Base-by-base conservation (phyloP, 2,888 invertebrate species). In the Drosophila stalkeri region DNA sequence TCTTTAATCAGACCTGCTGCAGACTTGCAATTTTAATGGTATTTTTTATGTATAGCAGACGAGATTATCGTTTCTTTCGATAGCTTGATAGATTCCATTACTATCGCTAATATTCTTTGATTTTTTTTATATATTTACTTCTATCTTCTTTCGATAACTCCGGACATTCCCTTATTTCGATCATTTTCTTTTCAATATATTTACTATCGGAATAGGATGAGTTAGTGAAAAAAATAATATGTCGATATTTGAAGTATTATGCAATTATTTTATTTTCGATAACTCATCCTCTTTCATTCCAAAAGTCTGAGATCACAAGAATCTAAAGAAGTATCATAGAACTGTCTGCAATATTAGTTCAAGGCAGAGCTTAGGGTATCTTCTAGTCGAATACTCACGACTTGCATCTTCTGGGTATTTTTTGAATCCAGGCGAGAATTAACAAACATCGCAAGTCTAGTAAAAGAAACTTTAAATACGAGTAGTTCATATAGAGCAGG, bases 361-460 rank as follows among this genome's bases (percentile, higher is more conserved):
- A 8, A 1, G 11, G 11, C 1, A 14, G 3, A 23, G 12, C 16
- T 8, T 1, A n/a, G 18, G 6, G 31, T 33, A 51, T 33, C 16
- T 18, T 0, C 12, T 2, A 3, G 33, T 12, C 33, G 12, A 1
- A 1, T 11, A 5, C 14, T 37, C 2, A 3, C 52, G 4, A 14
- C 23, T 35, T 56, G 55, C 44, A 43, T 47, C 60, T 37, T 23
- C 57, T 27, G 55, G 16, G 59, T 61, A 37, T 56, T 72, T 72
- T 75, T 44, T 56, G n/a, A 39, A 62, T 33, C 47, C 52, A 56
- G 77, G 82, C 80, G 72, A 86, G 75, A 84, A 87, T 85, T 85
- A 84, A 84, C 81, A 84, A 84, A 86, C 89, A 84, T 81, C 67
- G 41, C 75, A 81, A 71, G 71, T 72, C 74, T 72, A 80, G 80